Percentiles rank a stretch among this genome's conserved stretches.
These are phyloP conservation scores for Seriola dumerili DNA, from an alignment of 2,113 vertebrate genomes.

Conservation along the genomic window DNA sequence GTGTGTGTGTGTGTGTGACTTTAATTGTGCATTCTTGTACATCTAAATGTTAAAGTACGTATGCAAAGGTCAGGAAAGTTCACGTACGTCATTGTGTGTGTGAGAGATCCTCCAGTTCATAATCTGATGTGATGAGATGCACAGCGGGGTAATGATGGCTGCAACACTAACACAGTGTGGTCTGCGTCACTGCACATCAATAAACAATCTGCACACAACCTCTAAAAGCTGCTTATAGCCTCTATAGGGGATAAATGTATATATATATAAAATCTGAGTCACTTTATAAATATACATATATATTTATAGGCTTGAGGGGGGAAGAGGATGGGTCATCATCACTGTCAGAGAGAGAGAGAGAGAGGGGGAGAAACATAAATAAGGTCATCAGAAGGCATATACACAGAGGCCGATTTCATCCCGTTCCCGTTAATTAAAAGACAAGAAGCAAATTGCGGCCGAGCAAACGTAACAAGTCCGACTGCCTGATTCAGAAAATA, in stretches of 20 bases:
- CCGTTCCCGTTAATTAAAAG: constrained; percentile 62
- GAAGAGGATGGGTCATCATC: background rate
- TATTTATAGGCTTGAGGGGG: background rate
- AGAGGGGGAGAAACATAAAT: constrained; percentile 9
- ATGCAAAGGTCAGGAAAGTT: constrained; percentile 51
- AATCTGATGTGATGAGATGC: constrained; percentile 38
- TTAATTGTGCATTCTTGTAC: background rate
- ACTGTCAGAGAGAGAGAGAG: background rate
- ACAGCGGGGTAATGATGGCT: constrained; percentile 39
- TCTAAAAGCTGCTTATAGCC: constrained; percentile 44
- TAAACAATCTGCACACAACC: constrained; percentile 44
- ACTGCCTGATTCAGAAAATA: constrained; percentile 51
- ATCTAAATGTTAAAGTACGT: background rate
- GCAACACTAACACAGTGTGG: constrained; percentile 33
- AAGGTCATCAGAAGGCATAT: constrained; percentile 51
- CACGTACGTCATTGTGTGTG: background rate
- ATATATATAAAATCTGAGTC: background rate
- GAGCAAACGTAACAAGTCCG: constrained; percentile 42
- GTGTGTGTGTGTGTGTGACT: constrained; percentile 1
- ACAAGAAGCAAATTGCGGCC: constrained; percentile 45
- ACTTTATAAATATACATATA: background rate
- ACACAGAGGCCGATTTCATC: constrained; percentile 19
- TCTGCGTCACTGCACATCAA: constrained; percentile 28
- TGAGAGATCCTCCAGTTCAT: background rate
- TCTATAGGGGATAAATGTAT: background rate